Evolutionary conservation across 2,113 vertebrate genomes (phyloP), one percentile per base, ranked within the genome.

Genomic region (Halcyon senegalensis): DNA sequence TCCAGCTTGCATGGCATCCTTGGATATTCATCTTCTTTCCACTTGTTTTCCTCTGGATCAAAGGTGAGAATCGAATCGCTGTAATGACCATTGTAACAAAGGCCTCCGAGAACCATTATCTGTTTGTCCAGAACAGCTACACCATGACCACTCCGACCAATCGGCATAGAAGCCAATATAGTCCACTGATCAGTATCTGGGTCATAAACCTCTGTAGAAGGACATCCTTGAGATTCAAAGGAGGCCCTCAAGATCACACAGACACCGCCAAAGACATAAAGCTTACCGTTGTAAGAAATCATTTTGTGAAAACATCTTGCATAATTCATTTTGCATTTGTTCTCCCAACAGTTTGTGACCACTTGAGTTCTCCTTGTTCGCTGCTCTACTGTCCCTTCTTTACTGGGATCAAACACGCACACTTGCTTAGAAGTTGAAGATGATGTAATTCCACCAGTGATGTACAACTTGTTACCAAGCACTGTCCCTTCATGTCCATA

Each of bases 261-360:
- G 90, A 99, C 99, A 13, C 99, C 99, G 30, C 99, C 99, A 27
- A 99, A 99, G 48, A 99, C 99, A 93, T 99, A 99, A 94, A 99
- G 99, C 98, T 99, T 99, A 96, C 99, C 99, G 21, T 99, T 99
- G 66, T 99, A 99, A 44, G 99, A 99, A 94, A 99, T 99, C 99
- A 99, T 99, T 98, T 99, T 99, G 98, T 99, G 99, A 98, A 99
- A 99, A 97, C 99, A 99, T 93, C 99, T 99, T 13, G 99, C 99
- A 12, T 99, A 99, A 98, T 99, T 99, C 99, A 99, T 99, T 98
- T 99, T 99, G 97, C 99, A 99, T 96, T 99, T 99, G 97, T 99
- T 99, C 98, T 99, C 99, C 99, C 99, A 99, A 97, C 99, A 99
- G 98, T 98, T 99, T 97, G 98, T 98, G 84, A 99, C 98, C 25